phyloP scores from a whole-genome alignment of 2,113 vertebrate genomes.

The Cranoglanis bouderius region DNA sequence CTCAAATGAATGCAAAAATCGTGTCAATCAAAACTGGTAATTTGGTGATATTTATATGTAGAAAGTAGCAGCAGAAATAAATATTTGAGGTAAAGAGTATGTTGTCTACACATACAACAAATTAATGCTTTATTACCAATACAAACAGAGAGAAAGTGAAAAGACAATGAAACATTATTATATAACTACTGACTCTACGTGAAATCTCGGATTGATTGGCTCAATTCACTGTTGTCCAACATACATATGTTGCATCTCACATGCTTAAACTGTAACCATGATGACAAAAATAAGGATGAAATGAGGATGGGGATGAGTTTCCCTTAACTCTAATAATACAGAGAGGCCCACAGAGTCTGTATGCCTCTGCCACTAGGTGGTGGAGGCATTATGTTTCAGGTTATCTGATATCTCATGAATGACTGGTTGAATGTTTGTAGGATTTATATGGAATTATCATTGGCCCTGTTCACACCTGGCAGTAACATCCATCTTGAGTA shows the following conservation, averaged over 20 bases:
- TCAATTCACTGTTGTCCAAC: neutral
- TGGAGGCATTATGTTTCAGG: neutral
- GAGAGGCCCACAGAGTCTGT: neutral
- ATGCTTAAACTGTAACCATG: neutral
- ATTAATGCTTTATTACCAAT: neutral
- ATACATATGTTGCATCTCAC: neutral
- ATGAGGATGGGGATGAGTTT: neutral
- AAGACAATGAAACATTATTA: neutral
- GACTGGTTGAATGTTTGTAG: neutral
- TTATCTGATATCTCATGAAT: neutral
- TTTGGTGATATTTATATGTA: neutral
- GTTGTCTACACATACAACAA: neutral
- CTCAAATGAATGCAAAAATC: neutral
- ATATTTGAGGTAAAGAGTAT: neutral
- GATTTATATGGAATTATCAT: neutral
- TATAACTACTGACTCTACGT: neutral
- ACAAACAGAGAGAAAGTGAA: neutral
- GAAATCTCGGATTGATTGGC: neutral
- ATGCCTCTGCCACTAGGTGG: neutral
- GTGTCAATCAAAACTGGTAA: neutral
- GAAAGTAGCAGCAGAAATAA: neutral
- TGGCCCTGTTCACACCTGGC: neutral
- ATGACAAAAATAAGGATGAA: neutral
- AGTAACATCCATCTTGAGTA: neutral
- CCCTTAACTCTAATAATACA: neutral